Conservation (phyloP, 2,113 vertebrate species). For the Egretta garzetta region DNA sequence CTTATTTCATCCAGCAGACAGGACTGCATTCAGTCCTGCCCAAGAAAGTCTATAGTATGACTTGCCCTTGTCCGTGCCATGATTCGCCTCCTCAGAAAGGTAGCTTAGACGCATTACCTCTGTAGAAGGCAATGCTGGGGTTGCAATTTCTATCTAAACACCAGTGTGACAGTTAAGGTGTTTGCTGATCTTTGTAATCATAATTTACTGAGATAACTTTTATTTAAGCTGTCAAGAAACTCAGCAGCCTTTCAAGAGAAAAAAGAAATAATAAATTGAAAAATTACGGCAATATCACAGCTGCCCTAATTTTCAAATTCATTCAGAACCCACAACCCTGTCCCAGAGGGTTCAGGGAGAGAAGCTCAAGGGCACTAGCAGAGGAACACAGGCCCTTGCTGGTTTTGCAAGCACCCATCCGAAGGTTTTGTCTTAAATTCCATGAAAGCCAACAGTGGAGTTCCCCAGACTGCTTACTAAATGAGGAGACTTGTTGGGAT, state of each 20-base stretch:
- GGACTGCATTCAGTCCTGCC: background rate
- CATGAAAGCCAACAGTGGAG: background rate
- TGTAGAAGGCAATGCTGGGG: background rate
- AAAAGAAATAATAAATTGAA: background rate
- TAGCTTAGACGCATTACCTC: background rate
- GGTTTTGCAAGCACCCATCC: background rate
- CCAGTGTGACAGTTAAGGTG: background rate
- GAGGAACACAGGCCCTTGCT: background rate
- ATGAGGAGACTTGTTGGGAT: background rate
- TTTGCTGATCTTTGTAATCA: background rate
- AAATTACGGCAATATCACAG: background rate
- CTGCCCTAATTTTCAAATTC: background rate
- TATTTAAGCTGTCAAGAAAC: background rate
- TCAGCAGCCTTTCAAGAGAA: background rate
- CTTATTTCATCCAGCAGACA: background rate
- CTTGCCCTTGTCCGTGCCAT: background rate
- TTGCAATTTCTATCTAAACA: background rate
- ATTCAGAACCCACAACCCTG: background rate
- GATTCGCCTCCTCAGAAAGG: background rate
- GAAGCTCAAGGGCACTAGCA: background rate
- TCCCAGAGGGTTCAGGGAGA: background rate
- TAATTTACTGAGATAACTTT: background rate
- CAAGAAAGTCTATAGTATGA: background rate
- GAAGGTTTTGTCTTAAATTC: background rate
- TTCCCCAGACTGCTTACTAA: background rate